Evolutionary conservation across 2,888 invertebrate genomes (phyloP).

Genomic region (Aporophyla nigra): DNA sequence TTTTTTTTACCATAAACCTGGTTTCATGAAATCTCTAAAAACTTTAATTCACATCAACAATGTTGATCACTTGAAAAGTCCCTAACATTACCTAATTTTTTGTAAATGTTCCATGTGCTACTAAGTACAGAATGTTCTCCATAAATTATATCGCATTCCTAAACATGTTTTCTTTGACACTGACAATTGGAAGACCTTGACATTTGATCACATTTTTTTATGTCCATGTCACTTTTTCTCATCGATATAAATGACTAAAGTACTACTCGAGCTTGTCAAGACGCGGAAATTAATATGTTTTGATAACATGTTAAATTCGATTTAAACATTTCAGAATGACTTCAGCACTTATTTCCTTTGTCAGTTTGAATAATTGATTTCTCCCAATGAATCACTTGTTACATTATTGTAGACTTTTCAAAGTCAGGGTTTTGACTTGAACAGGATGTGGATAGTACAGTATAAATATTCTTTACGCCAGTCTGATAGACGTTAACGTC

Average conservation of each 20-base stretch:
- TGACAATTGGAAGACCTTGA: slow-evolving; percentile 51
- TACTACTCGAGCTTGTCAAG: slow-evolving; percentile 21
- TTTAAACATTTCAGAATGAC: slow-evolving; percentile 12
- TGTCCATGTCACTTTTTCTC: slow-evolving; percentile 48
- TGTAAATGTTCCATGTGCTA: not conserved
- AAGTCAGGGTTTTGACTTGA: not conserved
- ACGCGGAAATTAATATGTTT: slow-evolving; percentile 42
- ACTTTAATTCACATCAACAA: not conserved
- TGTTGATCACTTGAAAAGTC: not conserved
- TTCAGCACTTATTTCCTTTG: slow-evolving; percentile 10
- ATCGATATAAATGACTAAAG: slow-evolving; percentile 32
- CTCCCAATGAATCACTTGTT: not conserved
- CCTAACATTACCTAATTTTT: not conserved
- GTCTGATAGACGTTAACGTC: not conserved
- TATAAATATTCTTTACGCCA: not conserved
- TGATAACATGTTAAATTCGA: slow-evolving; percentile 11
- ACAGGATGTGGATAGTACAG: not conserved
- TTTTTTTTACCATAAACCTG: slow-evolving; percentile 9
- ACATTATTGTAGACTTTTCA: not conserved
- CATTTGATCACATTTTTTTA: slow-evolving; percentile 66
- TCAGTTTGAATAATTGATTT: slow-evolving; percentile 6
- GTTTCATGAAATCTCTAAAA: not conserved
- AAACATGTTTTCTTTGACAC: slow-evolving; percentile 50
- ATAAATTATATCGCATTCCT: slow-evolving; percentile 49
- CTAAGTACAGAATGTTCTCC: not conserved